Percentiles rank a stretch among this genome's conserved stretches.
phyloP scores from a whole-genome alignment of 2,797 vertebrate genomes.

The Sebastes baramenuke region DNA sequence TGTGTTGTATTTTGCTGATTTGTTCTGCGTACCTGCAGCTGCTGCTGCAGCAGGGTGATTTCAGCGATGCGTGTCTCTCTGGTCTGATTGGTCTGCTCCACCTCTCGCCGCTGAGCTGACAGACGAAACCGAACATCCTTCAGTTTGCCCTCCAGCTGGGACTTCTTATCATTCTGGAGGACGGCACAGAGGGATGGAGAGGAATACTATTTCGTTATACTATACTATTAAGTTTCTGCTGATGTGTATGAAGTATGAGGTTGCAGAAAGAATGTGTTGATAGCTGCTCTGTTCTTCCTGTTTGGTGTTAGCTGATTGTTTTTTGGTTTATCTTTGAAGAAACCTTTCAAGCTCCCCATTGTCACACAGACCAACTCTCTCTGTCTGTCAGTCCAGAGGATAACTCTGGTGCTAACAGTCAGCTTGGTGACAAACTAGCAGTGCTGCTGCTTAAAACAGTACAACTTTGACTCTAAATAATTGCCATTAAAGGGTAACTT shows the following conservation, averaged over 20 bases:
- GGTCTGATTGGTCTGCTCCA: conserved; percentile 96
- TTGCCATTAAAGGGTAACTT: too few species aligned
- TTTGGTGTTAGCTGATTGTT: background rate
- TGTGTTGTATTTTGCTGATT: background rate
- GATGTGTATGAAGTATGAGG: rapidly evolving
- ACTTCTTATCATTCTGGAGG: conserved; percentile 93
- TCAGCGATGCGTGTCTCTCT: conserved; percentile 94
- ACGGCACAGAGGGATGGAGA: background rate
- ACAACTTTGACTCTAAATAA: too few species aligned
- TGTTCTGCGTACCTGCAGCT: conserved; percentile 87
- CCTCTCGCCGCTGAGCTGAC: conserved; percentile 91
- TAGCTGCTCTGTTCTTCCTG: background rate
- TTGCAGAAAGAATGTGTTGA: background rate
- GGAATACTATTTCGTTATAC: background rate
- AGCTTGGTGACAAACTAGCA: too few species aligned
- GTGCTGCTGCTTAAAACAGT: too few species aligned
- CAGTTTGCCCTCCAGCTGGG: conserved; percentile 95
- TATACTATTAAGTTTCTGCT: background rate
- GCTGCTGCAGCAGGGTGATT: conserved; percentile 95
- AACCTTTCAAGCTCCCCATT: background rate
- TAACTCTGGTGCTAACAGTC: background rate
- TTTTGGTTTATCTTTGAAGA: background rate
- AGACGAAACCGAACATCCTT: conserved; percentile 94
- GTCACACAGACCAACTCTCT: background rate
- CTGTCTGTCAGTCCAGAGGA: background rate